Conservation (phyloP, 2,113 vertebrate species). For the Corythaixoides concolor region DNA sequence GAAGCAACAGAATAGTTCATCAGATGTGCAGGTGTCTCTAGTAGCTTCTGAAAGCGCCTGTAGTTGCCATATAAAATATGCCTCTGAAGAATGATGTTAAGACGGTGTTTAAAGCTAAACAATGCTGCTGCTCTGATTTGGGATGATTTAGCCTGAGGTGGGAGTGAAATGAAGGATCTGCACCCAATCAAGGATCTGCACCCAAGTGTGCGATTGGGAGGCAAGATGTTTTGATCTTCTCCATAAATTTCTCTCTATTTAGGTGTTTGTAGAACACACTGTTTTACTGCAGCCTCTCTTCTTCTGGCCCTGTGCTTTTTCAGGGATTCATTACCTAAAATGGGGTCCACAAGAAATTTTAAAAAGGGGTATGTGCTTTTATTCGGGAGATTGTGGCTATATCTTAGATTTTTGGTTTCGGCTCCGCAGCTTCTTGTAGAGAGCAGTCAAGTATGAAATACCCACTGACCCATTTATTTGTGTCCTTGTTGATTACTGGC, state of each 20-base stretch:
- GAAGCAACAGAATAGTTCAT: background rate
- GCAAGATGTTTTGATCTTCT: background rate
- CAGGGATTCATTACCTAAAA: background rate
- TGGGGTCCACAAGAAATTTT: accelerated
- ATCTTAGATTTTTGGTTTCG: background rate
- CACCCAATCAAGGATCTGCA: background rate
- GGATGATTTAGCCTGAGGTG: background rate
- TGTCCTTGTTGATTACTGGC: constrained; percentile 1
- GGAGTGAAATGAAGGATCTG: background rate
- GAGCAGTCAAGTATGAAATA: constrained; percentile 26
- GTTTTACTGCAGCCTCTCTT: background rate
- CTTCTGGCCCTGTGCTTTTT: background rate
- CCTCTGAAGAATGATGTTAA: background rate
- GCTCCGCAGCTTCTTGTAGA: background rate
- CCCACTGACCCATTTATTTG: constrained; percentile 43
- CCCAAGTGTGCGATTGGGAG: background rate
- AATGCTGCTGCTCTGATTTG: background rate
- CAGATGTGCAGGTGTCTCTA: background rate
- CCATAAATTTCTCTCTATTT: background rate
- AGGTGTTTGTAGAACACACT: background rate
- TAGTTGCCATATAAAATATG: background rate
- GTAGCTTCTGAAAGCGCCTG: background rate
- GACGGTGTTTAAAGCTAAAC: background rate
- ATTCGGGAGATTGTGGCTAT: background rate
- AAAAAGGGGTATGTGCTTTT: background rate